Evolutionary conservation across 2,888 invertebrate genomes (phyloP), one percentile per base, ranked within the genome.

Genomic region (Pandemis corylana): DNA sequence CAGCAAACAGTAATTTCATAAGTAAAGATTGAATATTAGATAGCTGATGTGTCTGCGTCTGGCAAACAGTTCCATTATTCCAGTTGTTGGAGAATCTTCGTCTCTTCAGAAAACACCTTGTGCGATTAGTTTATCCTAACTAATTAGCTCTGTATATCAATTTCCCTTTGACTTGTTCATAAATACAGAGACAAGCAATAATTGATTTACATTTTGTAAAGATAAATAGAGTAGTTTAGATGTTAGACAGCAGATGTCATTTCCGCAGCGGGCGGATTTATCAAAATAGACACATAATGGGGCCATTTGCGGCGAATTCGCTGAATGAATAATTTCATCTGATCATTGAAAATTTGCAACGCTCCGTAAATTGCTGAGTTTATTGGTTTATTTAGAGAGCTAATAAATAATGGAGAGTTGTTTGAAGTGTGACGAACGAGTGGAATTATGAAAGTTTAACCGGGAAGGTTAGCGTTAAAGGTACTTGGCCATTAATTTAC

Each of bases 321-420:
- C 53, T 53, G 69, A 74, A 74, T 74, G 74, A 74, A 74, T 74
- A 74, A 74, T 74, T 70, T 70, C 74, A 70, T 61, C 74, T 66
- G 69, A 70, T 74, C 74, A 74, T 74, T 74, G 74, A 74, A 61
- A 74, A 74, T 74, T 74, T 74, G 74, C 65, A 65, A 66, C 69
- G 69, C 51, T 61, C 28, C 69, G 69, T 74, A 69, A 69, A 61
- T 61, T 65, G 64, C 28, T 20, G 56, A 46, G 51, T 70, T 69
- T 69, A 69, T 73, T 73, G 69, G 59, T 65, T 68, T 74, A 74
- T 74, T 70, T 70, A 66, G 65, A 44, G 42, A 51, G 65, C 42
- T 69, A 70, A 70, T 69, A 66, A 70, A 74, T 69, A 70, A 66
- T 20, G 44, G 49, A 64, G 61, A 65, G 51, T 66, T 42, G 61